Base-by-base conservation (phyloP, 2,797 vertebrate species). In the Liparis tanakae region DNA sequence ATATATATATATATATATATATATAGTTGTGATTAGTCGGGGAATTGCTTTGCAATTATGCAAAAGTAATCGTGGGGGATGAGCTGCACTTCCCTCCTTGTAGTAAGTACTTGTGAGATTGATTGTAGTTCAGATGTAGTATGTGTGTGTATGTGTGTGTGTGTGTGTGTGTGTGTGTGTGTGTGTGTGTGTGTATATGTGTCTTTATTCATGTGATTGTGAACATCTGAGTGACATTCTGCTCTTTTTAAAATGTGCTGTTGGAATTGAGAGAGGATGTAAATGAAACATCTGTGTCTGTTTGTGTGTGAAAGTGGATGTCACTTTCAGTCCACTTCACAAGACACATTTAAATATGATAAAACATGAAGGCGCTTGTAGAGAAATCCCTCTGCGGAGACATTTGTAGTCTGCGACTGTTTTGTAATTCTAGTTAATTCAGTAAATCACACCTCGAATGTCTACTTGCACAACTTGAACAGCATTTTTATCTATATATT, bases 31-130 rank as follows among this genome's bases (percentile, higher is more conserved):
- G 18, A 63, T 65, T 61, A 58, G 67, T 78, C 58, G 33, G 64
- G 25, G 79, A 72, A 63, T 70, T 46, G 20, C 74, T 77, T 75
- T 57, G 41, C 39, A 76, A 58, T 74, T 82, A 60, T 72, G 71
- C 39, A 59, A 14, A 82, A 73, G 70, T 62, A 77, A 83, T 75
- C 60, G 33, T 43, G 76, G 75, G 41, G 48, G 54, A 57, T 57
- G 59, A 78, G 48, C 46, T 72, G 65, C 10, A 20, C 20, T 51
- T 64, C 57, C 56, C 9, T 34, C 33, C 69, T 44, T 50, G 15
- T 34, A 17, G 55, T 14, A 36, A 30, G 17, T 22, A 3, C 14
- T 41, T 72, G 54, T 59, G 10, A n/a, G 48, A 67, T 43, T 33
- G 30, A 59, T 48, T 60, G 20, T 56, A 10, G 58, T 59, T 69